Percentiles rank a stretch among this genome's conserved stretches.
These are phyloP conservation scores for Nettapus auritus DNA, from an alignment of 2,113 vertebrate species.

Conservation along the genomic window DNA sequence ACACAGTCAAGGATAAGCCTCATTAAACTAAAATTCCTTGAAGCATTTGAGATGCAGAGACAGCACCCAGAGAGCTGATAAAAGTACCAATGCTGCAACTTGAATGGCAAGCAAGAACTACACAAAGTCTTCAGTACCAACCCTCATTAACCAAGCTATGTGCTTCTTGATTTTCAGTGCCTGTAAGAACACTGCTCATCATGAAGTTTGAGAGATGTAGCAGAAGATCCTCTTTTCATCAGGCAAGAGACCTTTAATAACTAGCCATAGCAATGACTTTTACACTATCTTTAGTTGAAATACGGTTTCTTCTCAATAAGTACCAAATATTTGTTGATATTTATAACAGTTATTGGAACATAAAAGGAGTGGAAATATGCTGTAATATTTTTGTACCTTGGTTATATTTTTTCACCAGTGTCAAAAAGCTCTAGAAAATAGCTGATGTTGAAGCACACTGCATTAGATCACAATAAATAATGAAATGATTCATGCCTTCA, in stretches of 20 bases:
- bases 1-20: slow-evolving; percentile 16
- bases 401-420: background rate
- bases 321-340: background rate
- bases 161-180: background rate
- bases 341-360: background rate
- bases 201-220: background rate
- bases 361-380: background rate
- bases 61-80: background rate
- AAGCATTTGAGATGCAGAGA: background rate
- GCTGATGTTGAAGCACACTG: background rate
- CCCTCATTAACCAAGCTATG: background rate
- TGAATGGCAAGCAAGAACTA: slow-evolving; percentile 9
- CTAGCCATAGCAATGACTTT: background rate
- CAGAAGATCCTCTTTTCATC: background rate
- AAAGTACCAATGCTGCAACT: slow-evolving; percentile 5
- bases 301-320: background rate
- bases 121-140: background rate
- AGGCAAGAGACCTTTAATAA: background rate
- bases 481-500: background rate
- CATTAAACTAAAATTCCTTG: slow-evolving; percentile 27
- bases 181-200: background rate
- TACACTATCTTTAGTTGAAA: background rate
- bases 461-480: background rate
- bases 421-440: background rate
- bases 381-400: background rate